phyloP scores from a whole-genome alignment of 1,140 invertebrate species.

The Pseudomyrmex cubaensis region DNA sequence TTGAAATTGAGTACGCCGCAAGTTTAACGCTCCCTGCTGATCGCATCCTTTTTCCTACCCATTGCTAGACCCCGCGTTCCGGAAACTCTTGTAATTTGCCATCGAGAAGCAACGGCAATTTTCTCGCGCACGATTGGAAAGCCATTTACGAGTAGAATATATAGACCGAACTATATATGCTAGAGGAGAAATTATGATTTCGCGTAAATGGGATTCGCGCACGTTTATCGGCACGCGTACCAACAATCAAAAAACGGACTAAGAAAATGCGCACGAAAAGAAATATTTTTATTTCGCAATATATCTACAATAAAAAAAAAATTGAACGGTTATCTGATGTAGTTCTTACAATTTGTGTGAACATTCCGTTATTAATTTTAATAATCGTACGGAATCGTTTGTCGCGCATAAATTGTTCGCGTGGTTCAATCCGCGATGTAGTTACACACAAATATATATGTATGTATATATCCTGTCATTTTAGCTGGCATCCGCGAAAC shows the following conservation, averaged over 20 bases:
- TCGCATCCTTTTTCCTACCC: slow-evolving; percentile 55
- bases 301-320: background rate
- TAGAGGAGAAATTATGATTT: slow-evolving; percentile 16
- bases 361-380: background rate
- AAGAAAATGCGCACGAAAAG: background rate
- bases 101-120: slow-evolving; percentile 55
- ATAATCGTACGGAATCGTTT: background rate
- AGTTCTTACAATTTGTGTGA: no score
- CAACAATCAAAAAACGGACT: slow-evolving; percentile 12
- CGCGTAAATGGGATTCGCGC: background rate
- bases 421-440: no score
- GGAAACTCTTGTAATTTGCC: slow-evolving; percentile 62
- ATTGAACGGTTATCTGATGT: no score
- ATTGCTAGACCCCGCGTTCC: slow-evolving; percentile 17
- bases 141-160: slow-evolving; percentile 45
- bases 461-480: slow-evolving; percentile 1
- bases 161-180: background rate
- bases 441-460: no score
- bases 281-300: background rate
- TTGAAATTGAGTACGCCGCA: slow-evolving; percentile 71
- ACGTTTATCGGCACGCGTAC: background rate
- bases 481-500: slow-evolving; percentile 44
- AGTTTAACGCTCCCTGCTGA: slow-evolving; percentile 62
- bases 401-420: background rate
- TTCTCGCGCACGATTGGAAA: slow-evolving; percentile 61